Conservation (phyloP, 2,888 invertebrate species). For the Hanleya hanleyi region DNA sequence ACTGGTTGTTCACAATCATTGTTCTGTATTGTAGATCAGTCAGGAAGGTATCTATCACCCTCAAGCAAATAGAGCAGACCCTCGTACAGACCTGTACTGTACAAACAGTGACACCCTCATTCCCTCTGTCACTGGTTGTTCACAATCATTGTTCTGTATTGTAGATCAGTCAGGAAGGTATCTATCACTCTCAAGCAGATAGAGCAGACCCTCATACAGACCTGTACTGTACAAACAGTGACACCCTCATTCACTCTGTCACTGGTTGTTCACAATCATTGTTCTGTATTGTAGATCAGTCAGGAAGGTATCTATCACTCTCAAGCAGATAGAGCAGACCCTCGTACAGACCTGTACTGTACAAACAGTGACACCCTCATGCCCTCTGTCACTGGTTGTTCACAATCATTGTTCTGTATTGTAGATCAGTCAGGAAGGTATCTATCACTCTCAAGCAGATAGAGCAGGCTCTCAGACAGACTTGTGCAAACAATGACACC, state of each 20-base stretch:
- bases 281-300: no score
- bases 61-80: constrained; percentile 47
- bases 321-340: constrained; percentile 47
- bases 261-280: no score
- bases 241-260: constrained; percentile 62
- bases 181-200: constrained; percentile 42
- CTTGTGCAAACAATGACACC: no score
- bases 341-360: constrained; percentile 51
- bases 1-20: no score
- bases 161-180: constrained; percentile 40
- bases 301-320: constrained; percentile 31
- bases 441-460: no score
- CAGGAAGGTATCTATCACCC: constrained; percentile 31
- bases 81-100: constrained; percentile 51
- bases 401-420: no score
- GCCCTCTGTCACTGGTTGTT: no score
- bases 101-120: constrained; percentile 56
- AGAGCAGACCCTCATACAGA: constrained; percentile 47
- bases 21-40: no score
- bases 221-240: constrained; percentile 53
- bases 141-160: no score
- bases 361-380: constrained; percentile 56
- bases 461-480: no score
- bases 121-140: no score
- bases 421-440: no score